A percentile compares a stretch with the other conserved stretches of the same genome.
phyloP scores from a whole-genome alignment of 2,888 invertebrate species.

The Panorpa germanica region DNA sequence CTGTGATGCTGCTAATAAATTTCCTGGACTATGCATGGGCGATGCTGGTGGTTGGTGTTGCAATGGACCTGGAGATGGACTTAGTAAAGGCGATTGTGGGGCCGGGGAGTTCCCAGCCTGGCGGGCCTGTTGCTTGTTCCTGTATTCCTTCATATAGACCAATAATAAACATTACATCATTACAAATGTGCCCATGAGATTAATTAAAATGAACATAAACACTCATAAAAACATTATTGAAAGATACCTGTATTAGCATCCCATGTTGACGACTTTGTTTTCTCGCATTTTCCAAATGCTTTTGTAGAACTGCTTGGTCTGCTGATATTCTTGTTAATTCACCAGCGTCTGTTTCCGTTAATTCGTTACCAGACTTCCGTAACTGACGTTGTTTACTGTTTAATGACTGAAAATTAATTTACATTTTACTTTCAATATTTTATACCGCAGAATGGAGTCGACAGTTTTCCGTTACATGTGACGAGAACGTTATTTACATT shows the following conservation, averaged over 20 bases:
- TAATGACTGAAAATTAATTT: constrained; percentile 43
- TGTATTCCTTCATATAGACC: constrained; percentile 37
- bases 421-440: constrained; percentile 9
- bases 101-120: no score
- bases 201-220: constrained; percentile 1
- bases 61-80: constrained; percentile 20
- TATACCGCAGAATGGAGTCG: constrained; percentile 5
- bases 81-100: constrained; percentile 28
- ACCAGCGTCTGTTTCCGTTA: constrained; percentile 56
- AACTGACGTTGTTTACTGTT: constrained; percentile 76
- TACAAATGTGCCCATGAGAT: constrained; percentile 8
- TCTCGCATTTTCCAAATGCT: constrained; percentile 60
- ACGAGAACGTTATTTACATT: constrained; percentile 1
- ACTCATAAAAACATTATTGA: constrained; percentile 10
- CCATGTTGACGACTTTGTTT: constrained; percentile 65
- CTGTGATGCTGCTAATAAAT: constrained; percentile 26
- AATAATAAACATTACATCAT: constrained; percentile 11
- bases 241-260: constrained; percentile 52
- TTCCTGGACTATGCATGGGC: constrained; percentile 32
- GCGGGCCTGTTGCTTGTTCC: constrained; percentile 50
- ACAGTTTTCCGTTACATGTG: neutral
- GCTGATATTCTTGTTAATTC: constrained; percentile 57
- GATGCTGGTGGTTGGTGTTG: constrained; percentile 23
- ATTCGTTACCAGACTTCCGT: constrained; percentile 66
- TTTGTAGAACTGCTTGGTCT: constrained; percentile 63